These are phyloP conservation scores for pig (Sus scrofa) DNA, from an alignment of 2,113 vertebrate genomes.

Conservation along the genomic window DNA sequence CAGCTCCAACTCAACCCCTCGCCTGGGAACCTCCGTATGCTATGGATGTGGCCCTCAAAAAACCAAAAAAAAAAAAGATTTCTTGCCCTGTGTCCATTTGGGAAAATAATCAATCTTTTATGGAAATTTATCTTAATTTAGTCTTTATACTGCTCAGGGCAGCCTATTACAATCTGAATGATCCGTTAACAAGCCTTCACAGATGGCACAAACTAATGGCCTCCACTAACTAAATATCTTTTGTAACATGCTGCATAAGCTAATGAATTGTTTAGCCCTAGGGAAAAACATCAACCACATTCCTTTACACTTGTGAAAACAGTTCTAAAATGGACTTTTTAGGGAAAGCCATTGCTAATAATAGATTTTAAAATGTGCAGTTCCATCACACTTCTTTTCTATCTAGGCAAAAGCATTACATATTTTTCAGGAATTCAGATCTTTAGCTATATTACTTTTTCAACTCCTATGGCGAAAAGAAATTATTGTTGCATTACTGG, in stretches of 20 bases:
- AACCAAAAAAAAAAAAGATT: no score
- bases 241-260: not conserved
- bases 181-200: not conserved
- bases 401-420: not conserved
- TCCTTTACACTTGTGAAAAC: not conserved
- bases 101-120: not conserved
- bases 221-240: not conserved
- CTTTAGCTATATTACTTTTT: not conserved
- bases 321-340: not conserved
- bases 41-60: no score
- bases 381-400: not conserved
- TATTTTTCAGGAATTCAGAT: constrained; percentile 35
- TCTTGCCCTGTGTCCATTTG: not conserved
- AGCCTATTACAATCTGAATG: not conserved
- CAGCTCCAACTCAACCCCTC: no score
- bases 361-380: not conserved
- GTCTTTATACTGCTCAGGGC: not conserved
- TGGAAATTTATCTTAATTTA: not conserved
- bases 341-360: not conserved
- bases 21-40: no score
- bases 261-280: not conserved
- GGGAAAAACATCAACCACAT: not conserved
- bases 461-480: not conserved
- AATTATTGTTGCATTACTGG: not conserved
- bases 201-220: not conserved